Percentiles rank a stretch among this genome's conserved stretches.
Evolutionary conservation across 2,113 vertebrate species (phyloP).

Genomic region (Melanocharis versteri): DNA sequence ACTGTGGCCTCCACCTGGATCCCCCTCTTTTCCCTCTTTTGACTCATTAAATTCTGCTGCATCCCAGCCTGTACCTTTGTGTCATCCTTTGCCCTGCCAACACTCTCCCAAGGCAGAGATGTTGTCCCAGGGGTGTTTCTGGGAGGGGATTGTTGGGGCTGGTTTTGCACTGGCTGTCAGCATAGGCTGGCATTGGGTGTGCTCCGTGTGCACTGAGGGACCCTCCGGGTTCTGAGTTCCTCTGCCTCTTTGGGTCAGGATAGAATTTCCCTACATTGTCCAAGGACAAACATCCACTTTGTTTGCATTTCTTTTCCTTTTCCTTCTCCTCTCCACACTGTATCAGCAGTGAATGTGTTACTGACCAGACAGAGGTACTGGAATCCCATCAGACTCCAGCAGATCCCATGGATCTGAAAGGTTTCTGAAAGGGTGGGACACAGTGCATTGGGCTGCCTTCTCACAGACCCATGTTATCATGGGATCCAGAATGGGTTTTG

Average conservation of each 20-base stretch:
- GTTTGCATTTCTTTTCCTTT: background rate
- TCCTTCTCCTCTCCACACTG: background rate
- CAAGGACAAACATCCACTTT: background rate
- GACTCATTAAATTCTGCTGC: background rate
- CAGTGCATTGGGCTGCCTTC: background rate
- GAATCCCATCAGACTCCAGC: background rate
- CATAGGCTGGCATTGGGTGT: background rate
- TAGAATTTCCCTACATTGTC: background rate
- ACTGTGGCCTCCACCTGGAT: background rate
- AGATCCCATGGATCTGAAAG: background rate
- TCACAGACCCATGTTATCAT: background rate
- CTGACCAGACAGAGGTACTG: background rate
- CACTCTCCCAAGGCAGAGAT: background rate
- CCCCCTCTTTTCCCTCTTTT: background rate
- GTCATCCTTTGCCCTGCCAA: background rate
- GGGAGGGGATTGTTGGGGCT: background rate
- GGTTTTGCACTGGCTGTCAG: background rate
- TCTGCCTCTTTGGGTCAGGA: background rate
- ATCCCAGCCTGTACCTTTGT: background rate
- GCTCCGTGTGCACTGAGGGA: background rate
- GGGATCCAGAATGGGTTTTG: background rate
- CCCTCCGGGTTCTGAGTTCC: background rate
- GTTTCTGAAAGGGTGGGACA: background rate
- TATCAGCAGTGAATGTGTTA: too few species aligned
- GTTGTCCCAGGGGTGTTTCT: background rate